Conservation (phyloP, 2,888 invertebrate genomes). For the Aplocera efformata region DNA sequence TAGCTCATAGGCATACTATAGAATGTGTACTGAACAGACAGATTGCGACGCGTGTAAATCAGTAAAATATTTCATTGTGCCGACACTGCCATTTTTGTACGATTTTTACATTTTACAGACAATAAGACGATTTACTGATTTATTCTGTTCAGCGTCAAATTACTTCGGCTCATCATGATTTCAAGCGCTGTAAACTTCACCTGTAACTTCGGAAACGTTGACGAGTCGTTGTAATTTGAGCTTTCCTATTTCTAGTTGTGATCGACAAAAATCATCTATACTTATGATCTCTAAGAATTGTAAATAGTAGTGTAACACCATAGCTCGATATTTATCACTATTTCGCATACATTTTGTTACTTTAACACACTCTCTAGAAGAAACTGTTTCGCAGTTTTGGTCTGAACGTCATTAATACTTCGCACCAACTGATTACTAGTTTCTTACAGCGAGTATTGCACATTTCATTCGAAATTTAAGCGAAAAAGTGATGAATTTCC, state of each 20-base stretch:
- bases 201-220: constrained; percentile 10
- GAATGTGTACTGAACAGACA: constrained; percentile 32
- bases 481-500: constrained; percentile 21
- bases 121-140: constrained; percentile 34
- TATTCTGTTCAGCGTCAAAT: constrained; percentile 19
- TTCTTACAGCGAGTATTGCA: constrained; percentile 1
- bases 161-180: constrained; percentile 20
- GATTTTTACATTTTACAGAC: constrained; percentile 8
- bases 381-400: neutral
- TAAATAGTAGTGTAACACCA: constrained; percentile 25
- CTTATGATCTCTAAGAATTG: constrained; percentile 29
- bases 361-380: neutral
- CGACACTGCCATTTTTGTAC: constrained; percentile 30
- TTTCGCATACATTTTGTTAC: constrained; percentile 15
- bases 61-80: constrained; percentile 38
- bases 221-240: constrained; percentile 12
- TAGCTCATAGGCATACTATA: constrained; percentile 50
- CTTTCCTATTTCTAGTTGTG: constrained; percentile 5
- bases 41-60: constrained; percentile 35
- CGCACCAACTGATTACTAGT: neutral
- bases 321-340: constrained; percentile 16
- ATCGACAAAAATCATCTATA: constrained; percentile 22
- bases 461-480: constrained; percentile 6
- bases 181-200: constrained; percentile 2
- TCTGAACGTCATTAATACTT: no score